Conservation (phyloP, 92 coral and sea anemone genomes). For the Paramuricea clavata region DNA sequence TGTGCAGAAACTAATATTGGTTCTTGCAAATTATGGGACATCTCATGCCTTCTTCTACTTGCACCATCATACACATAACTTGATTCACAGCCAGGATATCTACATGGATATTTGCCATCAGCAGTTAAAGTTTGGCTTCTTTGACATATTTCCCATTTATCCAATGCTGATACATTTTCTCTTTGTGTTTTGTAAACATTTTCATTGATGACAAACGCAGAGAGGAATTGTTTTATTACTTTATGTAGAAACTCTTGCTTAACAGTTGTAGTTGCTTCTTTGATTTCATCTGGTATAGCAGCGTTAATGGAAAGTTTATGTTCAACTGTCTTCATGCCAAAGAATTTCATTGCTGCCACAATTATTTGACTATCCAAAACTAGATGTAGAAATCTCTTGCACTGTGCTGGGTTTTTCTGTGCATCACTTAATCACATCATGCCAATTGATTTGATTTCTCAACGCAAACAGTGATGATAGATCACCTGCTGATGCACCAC, state of each 20-base stretch:
- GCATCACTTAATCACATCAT: constrained; percentile 50
- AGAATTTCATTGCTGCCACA: constrained; percentile 61
- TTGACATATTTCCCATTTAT: constrained; percentile 64
- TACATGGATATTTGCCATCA: constrained; percentile 73
- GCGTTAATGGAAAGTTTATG: constrained; percentile 48
- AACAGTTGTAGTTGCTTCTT: neutral
- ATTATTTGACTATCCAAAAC: constrained; percentile 66
- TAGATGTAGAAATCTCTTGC: constrained; percentile 48
- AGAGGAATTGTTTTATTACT: constrained; percentile 42
- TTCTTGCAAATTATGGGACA: constrained; percentile 69
- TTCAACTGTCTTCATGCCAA: constrained; percentile 63
- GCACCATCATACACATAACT: constrained; percentile 66
- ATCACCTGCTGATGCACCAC: constrained; percentile 34
- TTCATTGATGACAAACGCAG: constrained; percentile 49
- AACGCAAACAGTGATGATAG: constrained; percentile 64
- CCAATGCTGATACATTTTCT: constrained; percentile 46
- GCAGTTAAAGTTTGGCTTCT: constrained; percentile 42
- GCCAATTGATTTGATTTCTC: constrained; percentile 57
- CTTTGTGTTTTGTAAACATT: constrained; percentile 52
- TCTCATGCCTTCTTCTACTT: constrained; percentile 64
- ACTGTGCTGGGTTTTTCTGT: constrained; percentile 51
- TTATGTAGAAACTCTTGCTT: neutral
- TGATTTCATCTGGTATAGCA: constrained; percentile 30
- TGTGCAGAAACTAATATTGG: constrained; percentile 36
- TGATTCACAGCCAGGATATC: constrained; percentile 55